These are phyloP conservation scores for Pantherophis guttatus DNA, from an alignment of 2,113 vertebrate genomes.

Conservation along the genomic window DNA sequence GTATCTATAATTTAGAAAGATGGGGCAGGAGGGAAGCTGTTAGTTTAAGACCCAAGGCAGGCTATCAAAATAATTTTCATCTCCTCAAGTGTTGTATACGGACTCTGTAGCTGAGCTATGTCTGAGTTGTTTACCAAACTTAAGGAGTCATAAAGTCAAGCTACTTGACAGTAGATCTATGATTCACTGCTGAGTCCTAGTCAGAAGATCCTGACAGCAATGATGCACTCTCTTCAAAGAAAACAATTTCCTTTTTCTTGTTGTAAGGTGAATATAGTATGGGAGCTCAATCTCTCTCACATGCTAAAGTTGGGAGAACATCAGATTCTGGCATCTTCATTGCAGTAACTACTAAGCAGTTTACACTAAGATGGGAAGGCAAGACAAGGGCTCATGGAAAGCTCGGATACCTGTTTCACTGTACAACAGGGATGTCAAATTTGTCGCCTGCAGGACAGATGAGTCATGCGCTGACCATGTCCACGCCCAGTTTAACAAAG, in stretches of 20 bases:
- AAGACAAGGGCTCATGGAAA: background rate
- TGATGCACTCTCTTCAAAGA: background rate
- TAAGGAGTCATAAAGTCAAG: background rate
- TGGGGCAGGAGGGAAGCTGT: accelerated
- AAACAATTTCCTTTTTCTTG: background rate
- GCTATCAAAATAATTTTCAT: background rate
- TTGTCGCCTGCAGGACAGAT: too few relatives aligned
- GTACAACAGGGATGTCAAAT: too few relatives aligned
- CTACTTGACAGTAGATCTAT: background rate
- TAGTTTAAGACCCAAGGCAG: background rate
- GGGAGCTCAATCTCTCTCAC: background rate
- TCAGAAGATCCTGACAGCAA: background rate
- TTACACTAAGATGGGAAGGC: background rate
- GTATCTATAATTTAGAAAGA: background rate
- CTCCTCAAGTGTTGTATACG: background rate
- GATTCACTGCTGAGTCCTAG: background rate
- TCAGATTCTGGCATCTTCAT: background rate
- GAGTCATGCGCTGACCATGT: too few relatives aligned
- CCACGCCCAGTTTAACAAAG: too few relatives aligned
- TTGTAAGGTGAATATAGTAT: background rate
- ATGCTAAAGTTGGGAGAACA: background rate
- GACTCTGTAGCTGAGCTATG: background rate
- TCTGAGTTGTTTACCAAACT: background rate
- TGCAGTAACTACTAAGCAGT: background rate
- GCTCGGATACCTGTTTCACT: background rate